These are phyloP conservation scores for Leptinotarsa peninsularis DNA, from an alignment of 2,888 invertebrate species.

Conservation along the genomic window DNA sequence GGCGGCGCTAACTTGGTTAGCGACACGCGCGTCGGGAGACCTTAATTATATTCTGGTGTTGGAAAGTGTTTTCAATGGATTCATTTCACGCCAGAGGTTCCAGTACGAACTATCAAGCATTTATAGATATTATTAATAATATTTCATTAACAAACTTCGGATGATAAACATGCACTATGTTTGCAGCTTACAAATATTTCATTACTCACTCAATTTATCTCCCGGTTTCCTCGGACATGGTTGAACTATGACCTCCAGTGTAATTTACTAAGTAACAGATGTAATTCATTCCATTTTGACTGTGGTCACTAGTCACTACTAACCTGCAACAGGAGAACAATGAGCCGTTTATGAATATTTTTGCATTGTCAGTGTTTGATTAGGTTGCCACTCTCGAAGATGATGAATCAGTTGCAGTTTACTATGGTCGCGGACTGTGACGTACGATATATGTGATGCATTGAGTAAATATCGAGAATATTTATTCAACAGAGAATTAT, in stretches of 20 bases:
- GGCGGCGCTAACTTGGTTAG: no score
- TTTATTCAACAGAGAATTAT: background rate
- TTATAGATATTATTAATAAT: no score
- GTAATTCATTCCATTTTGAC: background rate
- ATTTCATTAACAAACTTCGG: background rate
- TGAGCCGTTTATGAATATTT: slow-evolving; percentile 4
- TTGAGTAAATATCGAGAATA: background rate
- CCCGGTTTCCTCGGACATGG: no score
- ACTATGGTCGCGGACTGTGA: background rate
- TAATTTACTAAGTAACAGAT: background rate
- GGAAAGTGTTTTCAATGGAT: no score
- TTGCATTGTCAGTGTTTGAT: slow-evolving; percentile 5
- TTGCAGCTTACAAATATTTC: no score
- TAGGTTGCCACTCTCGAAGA: background rate
- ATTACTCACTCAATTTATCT: background rate
- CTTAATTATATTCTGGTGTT: no score
- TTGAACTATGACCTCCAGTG: background rate
- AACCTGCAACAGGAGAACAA: slow-evolving; percentile 6
- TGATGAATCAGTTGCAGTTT: background rate
- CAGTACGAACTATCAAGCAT: no score
- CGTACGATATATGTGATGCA: background rate
- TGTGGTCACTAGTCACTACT: background rate
- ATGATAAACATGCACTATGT: no score
- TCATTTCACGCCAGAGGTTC: no score
- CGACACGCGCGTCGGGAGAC: no score